phyloP scores from a whole-genome alignment of 92 coral and sea anemone genomes.

The Nematostella vectensis region DNA sequence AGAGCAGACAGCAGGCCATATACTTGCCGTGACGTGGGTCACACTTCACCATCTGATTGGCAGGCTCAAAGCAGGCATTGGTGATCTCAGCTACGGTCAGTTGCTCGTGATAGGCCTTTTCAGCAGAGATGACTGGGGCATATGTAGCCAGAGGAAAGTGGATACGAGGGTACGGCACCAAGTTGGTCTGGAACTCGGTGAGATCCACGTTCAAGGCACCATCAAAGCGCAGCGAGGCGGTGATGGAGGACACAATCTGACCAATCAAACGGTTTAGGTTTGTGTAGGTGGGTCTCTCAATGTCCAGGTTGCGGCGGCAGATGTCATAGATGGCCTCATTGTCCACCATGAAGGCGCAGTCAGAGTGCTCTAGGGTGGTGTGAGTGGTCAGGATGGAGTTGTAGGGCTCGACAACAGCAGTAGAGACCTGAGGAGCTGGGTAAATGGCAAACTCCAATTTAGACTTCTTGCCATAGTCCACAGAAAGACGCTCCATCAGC shows the following conservation, averaged over 20 bases:
- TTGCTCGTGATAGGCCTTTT: constrained; percentile 51
- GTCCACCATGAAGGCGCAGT: neutral
- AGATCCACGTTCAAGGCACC: constrained; percentile 27
- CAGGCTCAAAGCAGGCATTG: constrained; percentile 68
- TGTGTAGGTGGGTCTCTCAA: neutral
- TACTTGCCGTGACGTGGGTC: constrained; percentile 75
- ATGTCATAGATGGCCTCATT: neutral
- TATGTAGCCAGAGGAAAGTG: constrained; percentile 1
- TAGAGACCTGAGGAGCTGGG: neutral
- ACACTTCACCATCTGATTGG: constrained; percentile 72
- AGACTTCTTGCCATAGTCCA: too few relatives aligned
- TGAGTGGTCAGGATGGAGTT: neutral
- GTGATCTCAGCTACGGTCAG: constrained; percentile 57
- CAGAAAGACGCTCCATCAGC: too few relatives aligned
- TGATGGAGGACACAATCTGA: neutral
- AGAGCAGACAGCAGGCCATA: constrained; percentile 71
- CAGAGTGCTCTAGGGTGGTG: neutral
- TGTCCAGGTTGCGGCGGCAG: neutral
- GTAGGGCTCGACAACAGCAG: neutral
- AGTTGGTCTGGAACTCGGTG: constrained; percentile 76
- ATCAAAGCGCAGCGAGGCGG: neutral
- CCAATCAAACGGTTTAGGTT: neutral
- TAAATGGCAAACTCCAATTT: too few relatives aligned
- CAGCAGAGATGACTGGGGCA: constrained; percentile 1
- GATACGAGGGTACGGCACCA: constrained; percentile 93